Percentiles rank a stretch among this genome's conserved stretches.
Evolutionary conservation across 1,140 invertebrate genomes (phyloP).

Genomic region (Globodera ellingtonae): DNA sequence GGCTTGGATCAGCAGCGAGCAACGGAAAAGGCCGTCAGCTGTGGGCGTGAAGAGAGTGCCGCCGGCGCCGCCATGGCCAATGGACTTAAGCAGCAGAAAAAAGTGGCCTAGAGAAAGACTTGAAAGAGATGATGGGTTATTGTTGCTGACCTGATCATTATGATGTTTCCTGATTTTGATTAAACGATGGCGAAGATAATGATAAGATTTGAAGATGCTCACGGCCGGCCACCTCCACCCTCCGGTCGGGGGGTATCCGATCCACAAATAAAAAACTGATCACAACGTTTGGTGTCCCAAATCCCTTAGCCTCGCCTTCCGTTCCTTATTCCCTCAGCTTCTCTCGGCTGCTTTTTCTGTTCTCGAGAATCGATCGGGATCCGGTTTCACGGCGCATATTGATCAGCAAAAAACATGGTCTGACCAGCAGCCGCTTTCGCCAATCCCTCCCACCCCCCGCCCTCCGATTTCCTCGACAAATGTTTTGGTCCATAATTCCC

Average conservation of each 20-base stretch:
- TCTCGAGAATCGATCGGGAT: background rate
- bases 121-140: background rate
- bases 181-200: no score
- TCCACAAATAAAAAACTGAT: background rate
- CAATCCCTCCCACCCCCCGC: background rate
- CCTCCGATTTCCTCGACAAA: background rate
- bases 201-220: background rate
- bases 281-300: background rate
- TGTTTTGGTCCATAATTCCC: conserved; percentile 2
- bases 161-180: background rate
- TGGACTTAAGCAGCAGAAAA: background rate
- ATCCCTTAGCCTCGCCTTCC: background rate
- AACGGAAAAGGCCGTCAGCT: background rate
- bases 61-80: background rate
- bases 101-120: background rate
- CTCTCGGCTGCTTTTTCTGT: background rate
- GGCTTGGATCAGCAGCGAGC: background rate
- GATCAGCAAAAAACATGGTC: conserved; percentile 8
- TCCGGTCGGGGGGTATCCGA: background rate
- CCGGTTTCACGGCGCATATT: background rate
- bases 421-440: conserved; percentile 1
- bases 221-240: background rate
- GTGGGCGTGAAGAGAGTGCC: background rate
- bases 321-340: background rate
- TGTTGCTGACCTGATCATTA: background rate